A percentile compares a stretch with the other conserved stretches of the same genome.
Conservation (phyloP, 2,797 vertebrate genomes). For the Nyctibius grandis region DNA sequence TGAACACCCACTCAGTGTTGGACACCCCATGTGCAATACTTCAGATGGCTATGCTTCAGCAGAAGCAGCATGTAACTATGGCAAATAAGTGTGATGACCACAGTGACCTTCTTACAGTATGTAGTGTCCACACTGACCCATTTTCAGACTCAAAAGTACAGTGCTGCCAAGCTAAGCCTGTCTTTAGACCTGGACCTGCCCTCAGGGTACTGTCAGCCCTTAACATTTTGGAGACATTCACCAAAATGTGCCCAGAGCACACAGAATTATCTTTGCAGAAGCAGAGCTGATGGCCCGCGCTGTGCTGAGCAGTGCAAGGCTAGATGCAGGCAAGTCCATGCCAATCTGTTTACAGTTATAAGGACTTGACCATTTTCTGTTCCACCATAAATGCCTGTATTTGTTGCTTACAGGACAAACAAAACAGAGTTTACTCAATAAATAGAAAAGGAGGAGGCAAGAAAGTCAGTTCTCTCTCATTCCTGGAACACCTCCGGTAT, state of each 20-base stretch:
- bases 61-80: background rate
- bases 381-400: background rate
- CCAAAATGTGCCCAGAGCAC: background rate
- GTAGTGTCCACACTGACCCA: background rate
- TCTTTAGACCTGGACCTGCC: background rate
- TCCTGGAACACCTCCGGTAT: background rate
- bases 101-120: background rate
- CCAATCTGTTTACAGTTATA: background rate
- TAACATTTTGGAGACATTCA: background rate
- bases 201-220: background rate
- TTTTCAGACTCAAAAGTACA: background rate
- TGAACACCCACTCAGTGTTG: background rate
- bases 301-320: background rate
- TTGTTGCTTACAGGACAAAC: background rate
- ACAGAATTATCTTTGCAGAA: background rate
- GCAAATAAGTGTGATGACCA: background rate
- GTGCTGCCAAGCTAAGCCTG: background rate
- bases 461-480: background rate
- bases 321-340: background rate
- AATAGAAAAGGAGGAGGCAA: background rate
- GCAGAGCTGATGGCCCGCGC: background rate
- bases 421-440: background rate
- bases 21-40: accelerated
- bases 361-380: background rate
- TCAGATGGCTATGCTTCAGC: background rate